These are phyloP conservation scores for Pissodes strobi DNA, from an alignment of 1,140 invertebrate species.

Conservation along the genomic window DNA sequence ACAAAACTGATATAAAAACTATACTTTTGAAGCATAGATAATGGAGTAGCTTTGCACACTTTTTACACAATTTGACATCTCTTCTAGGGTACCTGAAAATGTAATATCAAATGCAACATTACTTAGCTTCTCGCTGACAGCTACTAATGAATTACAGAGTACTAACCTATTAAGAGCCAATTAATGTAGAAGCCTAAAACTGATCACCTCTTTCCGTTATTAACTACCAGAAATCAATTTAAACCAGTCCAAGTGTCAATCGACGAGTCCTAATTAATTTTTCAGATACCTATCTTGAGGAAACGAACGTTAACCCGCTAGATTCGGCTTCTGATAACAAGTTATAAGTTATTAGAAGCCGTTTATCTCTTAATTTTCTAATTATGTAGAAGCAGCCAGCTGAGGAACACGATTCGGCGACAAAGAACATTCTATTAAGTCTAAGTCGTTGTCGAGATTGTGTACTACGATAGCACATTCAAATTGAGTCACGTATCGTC, in stretches of 20 bases:
- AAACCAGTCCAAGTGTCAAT: conserved; percentile 17
- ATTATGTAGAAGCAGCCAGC: conserved; percentile 10
- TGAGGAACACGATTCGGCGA: conserved; percentile 17
- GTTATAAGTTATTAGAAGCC: conserved; percentile 18
- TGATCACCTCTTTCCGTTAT: conserved; percentile 1
- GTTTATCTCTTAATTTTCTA: conserved; percentile 27
- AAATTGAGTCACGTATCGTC: conserved; percentile 24
- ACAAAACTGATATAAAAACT: too few relatives aligned
- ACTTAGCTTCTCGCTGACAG: conserved; percentile 13
- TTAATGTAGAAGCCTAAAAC: conserved; percentile 11
- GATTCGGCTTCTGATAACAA: conserved; percentile 17
- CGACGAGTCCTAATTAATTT: conserved; percentile 5
- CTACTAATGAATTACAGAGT: background rate
- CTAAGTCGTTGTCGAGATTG: conserved; percentile 19
- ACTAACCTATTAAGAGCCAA: conserved; percentile 4
- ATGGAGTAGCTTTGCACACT: too few relatives aligned
- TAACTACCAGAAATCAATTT: conserved; percentile 12
- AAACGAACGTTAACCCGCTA: conserved; percentile 3
- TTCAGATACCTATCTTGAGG: conserved; percentile 16
- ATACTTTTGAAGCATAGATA: too few relatives aligned
- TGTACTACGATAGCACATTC: conserved; percentile 14
- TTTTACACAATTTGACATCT: too few relatives aligned
- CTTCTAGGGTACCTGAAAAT: too few relatives aligned
- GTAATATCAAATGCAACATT: too few relatives aligned
- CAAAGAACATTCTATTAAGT: conserved; percentile 23